Base-by-base conservation (phyloP, 2,113 vertebrate genomes). In the Hystrix brachyura region DNA sequence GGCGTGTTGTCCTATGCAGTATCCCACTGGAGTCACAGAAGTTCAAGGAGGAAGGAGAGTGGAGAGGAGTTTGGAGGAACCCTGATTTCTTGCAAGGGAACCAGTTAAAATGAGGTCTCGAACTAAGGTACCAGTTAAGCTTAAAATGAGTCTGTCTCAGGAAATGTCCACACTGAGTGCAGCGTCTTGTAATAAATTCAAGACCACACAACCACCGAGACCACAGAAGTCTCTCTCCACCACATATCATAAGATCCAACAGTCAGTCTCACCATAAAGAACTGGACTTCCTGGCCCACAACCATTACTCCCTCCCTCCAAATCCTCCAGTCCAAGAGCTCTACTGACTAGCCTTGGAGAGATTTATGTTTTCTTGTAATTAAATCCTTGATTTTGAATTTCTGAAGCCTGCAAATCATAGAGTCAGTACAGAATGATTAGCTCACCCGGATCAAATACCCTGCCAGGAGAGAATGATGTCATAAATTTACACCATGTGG, bases 361-460 rank as follows among this genome's bases (percentile, higher is more conserved):
- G 88, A 98, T 69, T 89, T 89, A 94, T 69, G 18, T 38, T 48
- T 46, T 81, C 38, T 13, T 80, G 18, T 88, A 90, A 96, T 91
- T 86, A 95, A 96, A 72, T 87, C 34, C 72, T 91, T 83, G 89
- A 93, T 90, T 83, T 90, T 89, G 29, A 93, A 79, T 64, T 96
- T 84, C 46, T 17, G 92, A 91, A 95, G 74, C 11, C 62, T 87
- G 55, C 84, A 97, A 96, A 90, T 95, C 90, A 86, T 38, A 83
- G 15, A 87, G 62, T 83, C 59, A 38, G 46, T 12, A 57, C 7
- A 94, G 18, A 79, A 71, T 9, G 29, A 89, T 76, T 71, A 95
- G 46, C 78, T 94, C 78, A 93, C 32, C 57, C 65, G 78, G 48
- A 94, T 57, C 51, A 17, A 21, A 94, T 91, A 19, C 81, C 43